These are phyloP conservation scores for Marronus borbonicus DNA, from an alignment of 2,888 invertebrate species.

Conservation along the genomic window DNA sequence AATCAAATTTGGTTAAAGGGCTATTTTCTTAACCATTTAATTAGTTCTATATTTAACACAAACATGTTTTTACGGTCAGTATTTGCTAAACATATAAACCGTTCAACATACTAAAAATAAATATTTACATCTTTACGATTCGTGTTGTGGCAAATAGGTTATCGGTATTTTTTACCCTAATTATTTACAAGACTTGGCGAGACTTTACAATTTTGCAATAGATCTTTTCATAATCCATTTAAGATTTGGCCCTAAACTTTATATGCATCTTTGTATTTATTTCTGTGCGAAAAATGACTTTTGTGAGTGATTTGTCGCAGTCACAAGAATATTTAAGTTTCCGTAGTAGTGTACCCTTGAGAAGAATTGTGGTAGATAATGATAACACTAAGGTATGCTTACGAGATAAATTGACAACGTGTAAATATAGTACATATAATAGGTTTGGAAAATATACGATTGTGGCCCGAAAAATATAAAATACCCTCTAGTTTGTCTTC, in stretches of 20 bases:
- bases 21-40: not conserved
- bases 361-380: slow-evolving; percentile 85
- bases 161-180: slow-evolving; percentile 14
- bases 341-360: slow-evolving; percentile 82
- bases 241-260: not conserved
- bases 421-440: slow-evolving; percentile 51
- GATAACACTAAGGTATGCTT: slow-evolving; percentile 81
- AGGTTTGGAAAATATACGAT: slow-evolving; percentile 92
- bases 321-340: slow-evolving; percentile 87
- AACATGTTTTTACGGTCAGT: slow-evolving; percentile 1
- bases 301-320: slow-evolving; percentile 80
- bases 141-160: slow-evolving; percentile 25
- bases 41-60: not conserved
- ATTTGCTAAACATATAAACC: not conserved
- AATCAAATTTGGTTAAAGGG: not conserved
- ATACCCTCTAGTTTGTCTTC: slow-evolving; percentile 88
- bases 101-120: slow-evolving; percentile 6
- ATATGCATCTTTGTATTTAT: not conserved
- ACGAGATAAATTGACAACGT: not conserved
- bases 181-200: not conserved
- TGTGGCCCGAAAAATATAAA: slow-evolving; percentile 86
- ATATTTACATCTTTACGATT: slow-evolving; percentile 5
- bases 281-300: slow-evolving; percentile 72
- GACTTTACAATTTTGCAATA: slow-evolving; percentile 1
- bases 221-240: slow-evolving; percentile 4